Evolutionary conservation across 2,113 vertebrate genomes (phyloP).

Genomic region (Cyanoderma ruficeps): DNA sequence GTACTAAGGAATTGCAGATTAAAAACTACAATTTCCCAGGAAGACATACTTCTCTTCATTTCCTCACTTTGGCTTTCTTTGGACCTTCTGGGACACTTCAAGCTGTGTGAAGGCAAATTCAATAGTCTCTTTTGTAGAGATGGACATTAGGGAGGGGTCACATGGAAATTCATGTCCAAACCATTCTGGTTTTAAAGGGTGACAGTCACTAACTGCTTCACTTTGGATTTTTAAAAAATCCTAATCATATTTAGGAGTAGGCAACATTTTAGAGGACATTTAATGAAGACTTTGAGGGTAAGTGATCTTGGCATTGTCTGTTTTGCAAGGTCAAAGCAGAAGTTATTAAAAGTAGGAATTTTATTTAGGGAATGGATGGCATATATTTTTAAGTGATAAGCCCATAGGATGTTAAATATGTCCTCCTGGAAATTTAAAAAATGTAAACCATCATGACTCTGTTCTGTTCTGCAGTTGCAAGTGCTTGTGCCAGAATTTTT

Average conservation of each 20-base stretch:
- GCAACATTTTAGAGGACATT: not conserved
- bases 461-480: conserved; percentile 16
- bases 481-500: conserved; percentile 29
- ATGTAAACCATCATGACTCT: conserved; percentile 43
- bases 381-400: conserved; percentile 58
- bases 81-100: not conserved
- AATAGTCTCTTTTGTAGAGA: not conserved
- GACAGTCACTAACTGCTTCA: not conserved
- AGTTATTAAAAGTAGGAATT: conserved; percentile 53
- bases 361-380: conserved; percentile 26
- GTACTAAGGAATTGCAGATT: not conserved
- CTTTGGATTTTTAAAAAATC: not conserved
- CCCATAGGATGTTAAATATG: conserved; percentile 48
- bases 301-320: not conserved
- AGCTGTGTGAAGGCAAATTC: not conserved
- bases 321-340: conserved; percentile 42
- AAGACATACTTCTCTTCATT: not conserved
- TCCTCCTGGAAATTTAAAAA: conserved; percentile 47
- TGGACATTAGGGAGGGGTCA: not conserved
- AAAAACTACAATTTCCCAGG: not conserved
- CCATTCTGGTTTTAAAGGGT: not conserved
- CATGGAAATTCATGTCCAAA: not conserved
- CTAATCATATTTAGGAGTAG: not conserved
- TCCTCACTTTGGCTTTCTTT: not conserved
- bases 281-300: not conserved